Evolutionary conservation across 2,113 vertebrate genomes (phyloP).

Genomic region (Aythya baeri): DNA sequence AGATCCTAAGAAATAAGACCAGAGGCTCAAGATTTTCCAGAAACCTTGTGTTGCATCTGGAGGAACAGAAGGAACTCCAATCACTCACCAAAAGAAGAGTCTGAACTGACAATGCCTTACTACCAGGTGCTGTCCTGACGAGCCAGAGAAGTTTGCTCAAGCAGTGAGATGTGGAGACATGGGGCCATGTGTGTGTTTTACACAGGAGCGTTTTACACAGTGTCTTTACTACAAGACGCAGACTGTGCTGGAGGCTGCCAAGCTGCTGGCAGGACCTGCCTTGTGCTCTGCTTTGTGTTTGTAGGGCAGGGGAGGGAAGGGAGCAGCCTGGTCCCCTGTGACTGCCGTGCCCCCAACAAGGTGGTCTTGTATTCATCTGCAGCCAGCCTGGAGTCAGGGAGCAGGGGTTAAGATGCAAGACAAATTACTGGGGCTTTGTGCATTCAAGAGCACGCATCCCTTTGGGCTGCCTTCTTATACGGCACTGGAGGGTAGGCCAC

Average conservation of each 20-base stretch:
- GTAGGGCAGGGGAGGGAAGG: background rate
- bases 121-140: accelerated
- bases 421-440: background rate
- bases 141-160: background rate
- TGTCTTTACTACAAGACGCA: background rate
- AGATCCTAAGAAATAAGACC: background rate
- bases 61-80: background rate
- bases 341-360: accelerated
- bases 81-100: background rate
- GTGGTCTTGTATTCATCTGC: background rate
- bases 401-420: background rate
- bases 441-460: accelerated
- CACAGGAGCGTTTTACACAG: background rate
- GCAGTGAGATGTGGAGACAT: background rate
- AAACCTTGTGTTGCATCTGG: background rate
- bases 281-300: background rate
- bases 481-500: background rate
- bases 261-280: background rate
- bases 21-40: background rate
- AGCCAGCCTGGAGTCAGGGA: background rate
- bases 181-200: background rate
- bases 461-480: background rate
- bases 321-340: background rate
- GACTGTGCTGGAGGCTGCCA: background rate
- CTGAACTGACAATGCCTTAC: background rate